Evolutionary conservation across 2,797 vertebrate species (phyloP), one percentile per base, ranked within the genome.

Genomic region (Tenualosa ilisha): DNA sequence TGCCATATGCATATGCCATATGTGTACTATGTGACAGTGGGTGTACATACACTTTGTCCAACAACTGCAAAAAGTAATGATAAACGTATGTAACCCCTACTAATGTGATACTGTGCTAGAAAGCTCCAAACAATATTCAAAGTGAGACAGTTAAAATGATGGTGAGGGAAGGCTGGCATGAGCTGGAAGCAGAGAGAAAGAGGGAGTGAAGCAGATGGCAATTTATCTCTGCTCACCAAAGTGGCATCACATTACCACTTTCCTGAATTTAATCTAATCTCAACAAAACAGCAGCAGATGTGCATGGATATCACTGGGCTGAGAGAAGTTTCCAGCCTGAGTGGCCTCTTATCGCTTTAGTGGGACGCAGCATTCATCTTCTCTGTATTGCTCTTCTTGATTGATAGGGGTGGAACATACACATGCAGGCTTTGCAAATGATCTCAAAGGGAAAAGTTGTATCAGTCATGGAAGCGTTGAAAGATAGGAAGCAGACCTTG

Each of bases 201-300:
- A 53, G 82, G 22, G 65, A 86, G 81, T 15, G 84, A 84, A 40
- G 89, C 91, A 93, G 90, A 94, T 91, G 89, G 91, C 87, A 37
- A 89, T 93, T 91, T 89, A 92, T 92, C 90, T 91, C 85, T 86
- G 85, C 88, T 89, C 85, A 84, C 87, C 89, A 88, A 92, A 91
- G 85, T 56, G 82, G 89, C 91, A 91, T 90, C 90, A 88, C 89
- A 91, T 93, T 92, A 91, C 88, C 85, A 82, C 88, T 88, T 84
- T 89, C 68, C 65, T 72, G 87, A 90, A 89, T 91, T 89, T 87
- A 86, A 91, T 91, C 91, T 92, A 88, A 93, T 93, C 94, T 91
- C 85, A 88, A 82, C 89, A 89, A 89, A 92, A 92, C 85, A 87
- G 89, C 85, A 43, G 89, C 90, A 91, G 91, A 93, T 93, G 91